Evolutionary conservation across 2,797 vertebrate species (phyloP).

Genomic region (Spinibarbus caldwelli): DNA sequence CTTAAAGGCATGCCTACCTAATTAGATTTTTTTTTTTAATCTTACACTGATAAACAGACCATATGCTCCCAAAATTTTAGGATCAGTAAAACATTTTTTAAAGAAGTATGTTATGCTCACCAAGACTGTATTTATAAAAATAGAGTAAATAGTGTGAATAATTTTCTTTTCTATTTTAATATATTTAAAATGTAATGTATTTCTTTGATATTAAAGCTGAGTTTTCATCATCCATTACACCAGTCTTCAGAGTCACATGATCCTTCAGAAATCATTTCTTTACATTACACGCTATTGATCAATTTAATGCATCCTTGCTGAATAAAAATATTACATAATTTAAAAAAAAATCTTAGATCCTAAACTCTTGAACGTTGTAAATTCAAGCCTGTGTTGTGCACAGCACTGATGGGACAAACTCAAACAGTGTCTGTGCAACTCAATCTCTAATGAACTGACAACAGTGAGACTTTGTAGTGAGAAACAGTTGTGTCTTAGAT

Average conservation of each 20-base stretch:
- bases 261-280: not conserved
- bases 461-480: too few species aligned
- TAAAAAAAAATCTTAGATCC: too few species aligned
- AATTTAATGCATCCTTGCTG: not conserved
- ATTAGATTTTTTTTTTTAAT: not conserved
- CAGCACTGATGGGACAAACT: not conserved
- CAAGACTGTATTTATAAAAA: not conserved
- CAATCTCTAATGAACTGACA: not conserved
- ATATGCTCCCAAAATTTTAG: not conserved
- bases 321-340: not conserved
- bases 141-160: not conserved
- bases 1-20: not conserved
- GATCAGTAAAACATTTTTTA: not conserved
- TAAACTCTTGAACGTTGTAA: not conserved
- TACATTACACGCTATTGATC: not conserved
- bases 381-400: not conserved
- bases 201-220: not conserved
- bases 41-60: not conserved
- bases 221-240: not conserved
- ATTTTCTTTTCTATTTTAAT: not conserved
- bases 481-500: not conserved
- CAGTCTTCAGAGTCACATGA: not conserved
- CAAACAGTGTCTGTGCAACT: not conserved
- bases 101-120: not conserved
- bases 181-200: not conserved